Conservation (phyloP, 2,797 vertebrate species). For the Mallotus villosus region DNA sequence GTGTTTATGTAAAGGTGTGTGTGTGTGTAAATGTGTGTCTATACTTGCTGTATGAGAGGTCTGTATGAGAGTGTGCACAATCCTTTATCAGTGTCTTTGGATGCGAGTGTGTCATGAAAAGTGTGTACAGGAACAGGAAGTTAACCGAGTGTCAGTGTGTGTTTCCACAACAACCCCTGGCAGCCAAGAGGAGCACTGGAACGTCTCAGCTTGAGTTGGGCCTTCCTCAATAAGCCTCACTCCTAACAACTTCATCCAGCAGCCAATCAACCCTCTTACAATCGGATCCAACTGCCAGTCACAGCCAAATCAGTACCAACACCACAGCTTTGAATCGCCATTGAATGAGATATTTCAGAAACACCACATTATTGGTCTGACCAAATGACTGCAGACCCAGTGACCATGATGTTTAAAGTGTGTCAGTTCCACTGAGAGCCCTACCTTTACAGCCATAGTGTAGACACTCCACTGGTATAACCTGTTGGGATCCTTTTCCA, state of each 20-base stretch:
- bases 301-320: slow-evolving; percentile 24
- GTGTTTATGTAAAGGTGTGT: slow-evolving; percentile 1
- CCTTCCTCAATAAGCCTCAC: slow-evolving; percentile 45
- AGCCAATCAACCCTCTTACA: slow-evolving; percentile 46
- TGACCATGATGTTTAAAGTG: background rate
- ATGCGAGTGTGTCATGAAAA: background rate
- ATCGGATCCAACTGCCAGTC: slow-evolving; percentile 42
- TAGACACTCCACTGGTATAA: slow-evolving; percentile 37
- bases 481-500: slow-evolving; percentile 3
- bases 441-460: slow-evolving; percentile 56
- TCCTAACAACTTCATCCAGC: slow-evolving; percentile 56
- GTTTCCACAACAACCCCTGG: slow-evolving; percentile 46
- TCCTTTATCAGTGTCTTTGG: background rate
- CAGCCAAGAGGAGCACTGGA: slow-evolving; percentile 25
- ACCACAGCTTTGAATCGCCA: slow-evolving; percentile 14
- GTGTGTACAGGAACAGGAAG: slow-evolving; percentile 23
- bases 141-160: slow-evolving; percentile 6
- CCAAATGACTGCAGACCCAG: background rate
- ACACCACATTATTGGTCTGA: background rate
- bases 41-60: background rate
- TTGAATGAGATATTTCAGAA: background rate
- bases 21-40: background rate
- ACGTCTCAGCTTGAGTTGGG: slow-evolving; percentile 48
- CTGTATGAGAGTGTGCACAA: background rate
- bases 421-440: slow-evolving; percentile 9